Evolutionary conservation across 2,797 vertebrate species (phyloP).

Genomic region (Harpagifer antarcticus): DNA sequence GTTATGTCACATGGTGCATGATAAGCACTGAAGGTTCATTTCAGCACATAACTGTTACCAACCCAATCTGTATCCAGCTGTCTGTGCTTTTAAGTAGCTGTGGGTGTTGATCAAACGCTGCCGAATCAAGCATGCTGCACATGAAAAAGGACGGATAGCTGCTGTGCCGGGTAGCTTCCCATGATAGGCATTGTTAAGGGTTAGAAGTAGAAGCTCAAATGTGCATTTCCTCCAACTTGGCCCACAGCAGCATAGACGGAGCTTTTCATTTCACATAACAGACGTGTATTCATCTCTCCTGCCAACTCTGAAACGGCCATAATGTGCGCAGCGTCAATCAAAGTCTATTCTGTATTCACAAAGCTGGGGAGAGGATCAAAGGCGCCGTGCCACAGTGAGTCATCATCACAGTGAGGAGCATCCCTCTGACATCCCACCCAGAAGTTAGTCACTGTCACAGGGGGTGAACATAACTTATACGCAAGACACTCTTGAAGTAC

Average conservation of each 20-base stretch:
- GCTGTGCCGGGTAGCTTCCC: conserved; percentile 30
- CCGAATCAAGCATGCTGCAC: conserved; percentile 50
- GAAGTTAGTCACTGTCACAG: conserved; percentile 61
- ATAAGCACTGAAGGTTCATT: conserved; percentile 53
- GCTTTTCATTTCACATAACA: conserved; percentile 74
- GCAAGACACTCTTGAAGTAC: not conserved
- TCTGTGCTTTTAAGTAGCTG: conserved; percentile 55
- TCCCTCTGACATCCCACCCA: conserved; percentile 69
- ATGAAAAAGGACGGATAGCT: conserved; percentile 52
- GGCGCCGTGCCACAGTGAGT: conserved; percentile 68
- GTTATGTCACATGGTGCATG: conserved; percentile 41
- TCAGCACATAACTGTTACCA: conserved; percentile 56
- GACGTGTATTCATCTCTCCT: conserved; percentile 70
- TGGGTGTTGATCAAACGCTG: conserved; percentile 68
- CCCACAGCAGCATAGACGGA: conserved; percentile 52
- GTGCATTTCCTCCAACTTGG: conserved; percentile 62
- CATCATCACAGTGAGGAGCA: conserved; percentile 70
- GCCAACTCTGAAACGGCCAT: conserved; percentile 70
- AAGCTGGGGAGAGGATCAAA: conserved; percentile 78
- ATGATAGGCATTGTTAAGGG: conserved; percentile 54
- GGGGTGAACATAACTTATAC: conserved; percentile 26
- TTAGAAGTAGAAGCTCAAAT: conserved; percentile 65
- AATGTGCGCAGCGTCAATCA: conserved; percentile 77
- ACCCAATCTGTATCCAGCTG: conserved; percentile 55
- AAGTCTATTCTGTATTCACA: conserved; percentile 79